phyloP scores from a whole-genome alignment of 2,113 vertebrate genomes.

The Neogale vison region DNA sequence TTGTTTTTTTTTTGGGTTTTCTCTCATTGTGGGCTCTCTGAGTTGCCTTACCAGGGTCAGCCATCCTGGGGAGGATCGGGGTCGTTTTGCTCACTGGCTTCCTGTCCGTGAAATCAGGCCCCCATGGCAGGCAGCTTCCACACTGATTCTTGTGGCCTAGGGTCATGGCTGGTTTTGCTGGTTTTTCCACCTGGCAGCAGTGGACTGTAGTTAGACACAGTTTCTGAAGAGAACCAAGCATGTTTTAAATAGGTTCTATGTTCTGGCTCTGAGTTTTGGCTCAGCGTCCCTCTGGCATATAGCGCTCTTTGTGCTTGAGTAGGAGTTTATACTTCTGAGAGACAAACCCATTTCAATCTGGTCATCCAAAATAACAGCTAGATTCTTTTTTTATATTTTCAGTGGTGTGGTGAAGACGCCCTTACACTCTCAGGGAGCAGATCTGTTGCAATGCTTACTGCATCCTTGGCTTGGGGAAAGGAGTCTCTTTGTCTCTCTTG shows the following conservation, averaged over 20 bases:
- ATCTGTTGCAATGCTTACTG: not conserved
- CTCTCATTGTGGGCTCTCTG: conserved; percentile 64
- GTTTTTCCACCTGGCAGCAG: conserved; percentile 60
- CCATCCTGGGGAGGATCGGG: conserved; percentile 55
- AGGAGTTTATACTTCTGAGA: not conserved
- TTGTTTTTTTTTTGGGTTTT: conserved; percentile 79
- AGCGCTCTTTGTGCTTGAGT: not conserved
- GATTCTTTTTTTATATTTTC: not conserved
- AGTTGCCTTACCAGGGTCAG: conserved; percentile 69
- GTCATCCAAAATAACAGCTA: not conserved
- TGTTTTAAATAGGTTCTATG: not conserved
- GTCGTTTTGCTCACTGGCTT: conserved; percentile 77
- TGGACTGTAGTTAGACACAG: not conserved
- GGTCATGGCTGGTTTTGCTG: conserved; percentile 66
- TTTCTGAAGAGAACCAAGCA: not conserved
- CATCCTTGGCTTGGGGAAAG: not conserved
- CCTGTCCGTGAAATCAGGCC: conserved; percentile 71
- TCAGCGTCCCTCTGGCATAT: rapidly evolving
- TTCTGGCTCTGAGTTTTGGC: not conserved
- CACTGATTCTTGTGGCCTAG: conserved; percentile 68
- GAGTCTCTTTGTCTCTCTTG: not conserved
- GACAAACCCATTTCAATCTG: not conserved
- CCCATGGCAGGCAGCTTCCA: conserved; percentile 73
- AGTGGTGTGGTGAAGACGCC: not conserved
- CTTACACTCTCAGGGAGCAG: not conserved